Evolutionary conservation across 2,888 invertebrate genomes (phyloP).

Genomic region (Ashinkailepas kermadecensis): DNA sequence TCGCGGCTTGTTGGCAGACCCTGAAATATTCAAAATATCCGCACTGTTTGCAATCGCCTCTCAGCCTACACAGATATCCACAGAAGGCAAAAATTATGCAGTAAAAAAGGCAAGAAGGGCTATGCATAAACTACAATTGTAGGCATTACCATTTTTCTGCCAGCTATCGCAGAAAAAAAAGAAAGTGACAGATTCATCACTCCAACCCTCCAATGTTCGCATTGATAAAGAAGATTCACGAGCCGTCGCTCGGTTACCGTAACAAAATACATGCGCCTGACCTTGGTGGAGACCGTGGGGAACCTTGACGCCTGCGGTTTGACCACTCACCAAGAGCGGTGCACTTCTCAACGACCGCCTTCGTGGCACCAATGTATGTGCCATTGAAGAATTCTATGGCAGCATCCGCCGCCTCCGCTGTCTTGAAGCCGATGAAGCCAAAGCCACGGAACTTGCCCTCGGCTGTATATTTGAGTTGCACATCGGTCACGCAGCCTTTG

Average conservation of each 20-base stretch:
- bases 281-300: no score
- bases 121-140: no score
- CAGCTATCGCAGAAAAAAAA: no score
- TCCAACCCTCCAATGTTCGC: no score
- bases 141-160: no score
- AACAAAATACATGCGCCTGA: no score
- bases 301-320: background rate
- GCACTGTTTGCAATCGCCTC: background rate
- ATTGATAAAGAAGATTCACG: background rate
- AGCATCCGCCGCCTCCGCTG: constrained; percentile 64
- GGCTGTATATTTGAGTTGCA: constrained; percentile 74
- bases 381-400: constrained; percentile 75
- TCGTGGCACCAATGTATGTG: constrained; percentile 72
- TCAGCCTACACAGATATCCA: no score
- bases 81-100: background rate
- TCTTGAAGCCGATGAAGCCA: constrained; percentile 84
- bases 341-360: constrained; percentile 63
- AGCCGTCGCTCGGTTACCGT: no score
- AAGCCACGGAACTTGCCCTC: constrained; percentile 89
- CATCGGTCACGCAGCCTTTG: constrained; percentile 83
- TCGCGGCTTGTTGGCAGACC: constrained; percentile 60
- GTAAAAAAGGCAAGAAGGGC: constrained; percentile 32
- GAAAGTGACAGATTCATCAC: no score
- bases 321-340: constrained; percentile 39
- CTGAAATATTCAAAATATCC: constrained; percentile 24